These are phyloP conservation scores for Argyra leucocephala DNA, from an alignment of 2,888 invertebrate genomes.

Conservation along the genomic window DNA sequence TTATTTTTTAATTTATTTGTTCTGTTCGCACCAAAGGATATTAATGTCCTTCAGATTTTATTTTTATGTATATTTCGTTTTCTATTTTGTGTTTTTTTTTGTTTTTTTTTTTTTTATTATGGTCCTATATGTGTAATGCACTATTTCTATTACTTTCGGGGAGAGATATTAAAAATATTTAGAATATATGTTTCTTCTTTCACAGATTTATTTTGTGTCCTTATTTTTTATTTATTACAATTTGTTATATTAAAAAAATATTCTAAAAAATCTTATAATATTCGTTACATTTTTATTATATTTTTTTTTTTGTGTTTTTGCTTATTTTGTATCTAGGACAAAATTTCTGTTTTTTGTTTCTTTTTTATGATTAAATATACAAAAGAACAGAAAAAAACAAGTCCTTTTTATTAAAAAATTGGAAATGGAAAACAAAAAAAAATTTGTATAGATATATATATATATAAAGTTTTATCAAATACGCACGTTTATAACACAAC, in stretches of 20 bases:
- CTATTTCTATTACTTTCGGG: background rate
- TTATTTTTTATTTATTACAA: no score
- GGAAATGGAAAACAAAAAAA: background rate
- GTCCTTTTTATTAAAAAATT: no score
- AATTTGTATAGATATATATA: background rate
- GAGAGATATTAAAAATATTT: background rate
- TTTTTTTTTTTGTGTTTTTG: no score
- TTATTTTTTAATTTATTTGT: background rate
- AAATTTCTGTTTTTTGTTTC: no score
- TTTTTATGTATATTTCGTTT: background rate
- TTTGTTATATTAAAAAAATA: no score
- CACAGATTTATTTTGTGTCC: background rate
- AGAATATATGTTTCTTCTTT: background rate
- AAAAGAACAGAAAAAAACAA: no score
- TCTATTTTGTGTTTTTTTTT: background rate
- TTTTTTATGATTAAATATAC: no score
- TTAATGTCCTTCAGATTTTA: background rate
- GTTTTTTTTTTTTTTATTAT: background rate
- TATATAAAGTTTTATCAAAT: background rate
- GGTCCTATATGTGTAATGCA: background rate
- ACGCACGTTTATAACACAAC: slow-evolving; percentile 8
- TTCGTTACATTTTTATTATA: no score
- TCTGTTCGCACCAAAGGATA: background rate
- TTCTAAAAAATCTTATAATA: no score
- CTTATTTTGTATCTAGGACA: no score